These are phyloP conservation scores for Coilia nasus DNA, from an alignment of 2,797 vertebrate genomes.

Conservation along the genomic window DNA sequence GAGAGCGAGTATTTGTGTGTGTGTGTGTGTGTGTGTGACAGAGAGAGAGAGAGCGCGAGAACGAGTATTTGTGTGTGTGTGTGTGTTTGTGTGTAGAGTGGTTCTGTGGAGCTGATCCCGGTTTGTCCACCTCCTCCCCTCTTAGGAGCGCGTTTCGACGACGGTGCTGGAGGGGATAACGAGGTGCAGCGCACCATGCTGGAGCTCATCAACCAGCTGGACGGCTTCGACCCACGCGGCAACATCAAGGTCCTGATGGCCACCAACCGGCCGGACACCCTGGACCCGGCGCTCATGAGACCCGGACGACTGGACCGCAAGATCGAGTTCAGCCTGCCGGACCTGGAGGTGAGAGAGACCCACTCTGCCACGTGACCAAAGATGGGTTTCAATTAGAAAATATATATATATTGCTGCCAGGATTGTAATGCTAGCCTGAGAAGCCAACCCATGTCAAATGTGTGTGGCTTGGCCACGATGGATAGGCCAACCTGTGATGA, in stretches of 20 bases:
- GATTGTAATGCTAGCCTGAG: too few species aligned
- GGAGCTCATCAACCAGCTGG: constrained; percentile 82
- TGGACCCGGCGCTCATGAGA: constrained; percentile 82
- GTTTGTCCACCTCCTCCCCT: too few species aligned
- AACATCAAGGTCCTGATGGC: constrained; percentile 86
- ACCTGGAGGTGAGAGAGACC: constrained; percentile 83
- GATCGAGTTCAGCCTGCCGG: constrained; percentile 82
- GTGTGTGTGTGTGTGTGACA: neutral
- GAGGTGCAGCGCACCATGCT: constrained; percentile 84
- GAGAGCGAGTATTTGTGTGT: neutral
- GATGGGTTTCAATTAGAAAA: neutral
- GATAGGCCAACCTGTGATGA: too few species aligned
- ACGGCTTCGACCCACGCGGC: constrained; percentile 81
- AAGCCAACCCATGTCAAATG: too few species aligned
- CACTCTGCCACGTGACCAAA: neutral
- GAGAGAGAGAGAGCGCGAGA: too few species aligned
- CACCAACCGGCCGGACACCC: constrained; percentile 83
- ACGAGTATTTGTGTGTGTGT: neutral
- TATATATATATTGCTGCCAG: too few species aligned
- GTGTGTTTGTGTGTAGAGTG: neutral
- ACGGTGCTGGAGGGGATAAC: constrained; percentile 81
- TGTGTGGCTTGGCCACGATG: too few species aligned
- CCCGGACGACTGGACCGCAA: constrained; percentile 81
- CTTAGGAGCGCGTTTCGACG: constrained; percentile 58
- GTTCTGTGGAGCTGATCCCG: neutral